A percentile compares a stretch with the other conserved stretches of the same genome.
Conservation (phyloP, 2,113 vertebrate species). For the Lasiurus cinereus region DNA sequence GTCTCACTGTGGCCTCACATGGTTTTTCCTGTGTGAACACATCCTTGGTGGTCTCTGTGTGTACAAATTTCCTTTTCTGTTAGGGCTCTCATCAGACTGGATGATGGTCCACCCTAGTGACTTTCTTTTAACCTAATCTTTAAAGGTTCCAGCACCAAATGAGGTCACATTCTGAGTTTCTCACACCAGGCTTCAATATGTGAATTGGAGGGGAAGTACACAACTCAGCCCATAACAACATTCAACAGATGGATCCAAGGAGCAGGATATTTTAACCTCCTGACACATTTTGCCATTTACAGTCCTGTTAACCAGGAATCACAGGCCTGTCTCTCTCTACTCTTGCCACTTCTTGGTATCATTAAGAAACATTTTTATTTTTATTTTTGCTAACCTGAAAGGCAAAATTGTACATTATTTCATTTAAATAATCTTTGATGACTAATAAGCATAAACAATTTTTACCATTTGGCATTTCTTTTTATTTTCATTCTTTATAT, state of each 20-base stretch:
- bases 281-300: not conserved
- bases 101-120: not conserved
- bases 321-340: not conserved
- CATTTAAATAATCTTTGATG: not conserved
- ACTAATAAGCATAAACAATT: not conserved
- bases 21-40: not conserved
- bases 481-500: not conserved
- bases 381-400: not conserved
- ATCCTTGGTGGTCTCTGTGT: not conserved
- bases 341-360: not conserved
- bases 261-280: not conserved
- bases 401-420: not conserved
- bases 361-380: not conserved
- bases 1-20: not conserved
- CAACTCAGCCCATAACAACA: not conserved
- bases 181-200: not conserved
- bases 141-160: not conserved
- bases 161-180: not conserved
- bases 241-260: not conserved
- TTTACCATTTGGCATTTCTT: slow-evolving; percentile 23
- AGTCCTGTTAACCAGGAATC: not conserved
- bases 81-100: not conserved
- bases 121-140: slow-evolving; percentile 11
- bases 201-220: not conserved
- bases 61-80: not conserved